phyloP scores from a whole-genome alignment of 2,113 vertebrate genomes.

The Poicephalus gulielmi region DNA sequence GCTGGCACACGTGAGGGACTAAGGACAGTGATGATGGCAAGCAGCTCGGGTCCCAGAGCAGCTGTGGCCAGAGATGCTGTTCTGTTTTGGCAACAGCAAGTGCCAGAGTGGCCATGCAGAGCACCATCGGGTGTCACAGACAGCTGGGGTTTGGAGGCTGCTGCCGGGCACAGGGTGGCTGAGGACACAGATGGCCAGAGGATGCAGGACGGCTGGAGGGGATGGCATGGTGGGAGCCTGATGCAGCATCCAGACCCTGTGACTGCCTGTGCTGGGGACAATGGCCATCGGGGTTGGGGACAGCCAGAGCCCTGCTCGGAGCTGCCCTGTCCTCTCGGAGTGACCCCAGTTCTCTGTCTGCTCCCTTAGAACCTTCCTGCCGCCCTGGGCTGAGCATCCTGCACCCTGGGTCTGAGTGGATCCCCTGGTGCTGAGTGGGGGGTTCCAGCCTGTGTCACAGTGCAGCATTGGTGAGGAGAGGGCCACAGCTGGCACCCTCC shows the following conservation, averaged over 20 bases:
- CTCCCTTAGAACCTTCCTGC: rapidly evolving
- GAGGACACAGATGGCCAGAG: not conserved
- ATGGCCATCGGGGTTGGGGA: rapidly evolving
- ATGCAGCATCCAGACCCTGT: not conserved
- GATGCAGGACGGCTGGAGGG: not conserved
- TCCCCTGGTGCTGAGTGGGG: rapidly evolving
- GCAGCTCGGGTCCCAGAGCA: rapidly evolving
- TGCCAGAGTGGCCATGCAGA: not conserved
- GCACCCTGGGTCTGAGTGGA: not conserved
- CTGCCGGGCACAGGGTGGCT: rapidly evolving
- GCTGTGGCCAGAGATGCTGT: not conserved
- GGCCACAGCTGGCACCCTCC: not conserved
- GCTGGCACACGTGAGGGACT: rapidly evolving
- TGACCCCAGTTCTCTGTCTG: rapidly evolving
- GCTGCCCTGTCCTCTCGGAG: not conserved
- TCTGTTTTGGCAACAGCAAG: rapidly evolving
- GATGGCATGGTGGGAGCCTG: not conserved
- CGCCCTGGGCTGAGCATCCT: not conserved
- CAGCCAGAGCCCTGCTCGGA: not conserved
- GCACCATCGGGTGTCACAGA: not conserved
- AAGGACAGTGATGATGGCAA: rapidly evolving
- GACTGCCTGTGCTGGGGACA: not conserved
- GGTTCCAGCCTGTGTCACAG: not conserved
- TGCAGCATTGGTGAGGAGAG: rapidly evolving
- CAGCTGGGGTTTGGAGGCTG: not conserved